Base-by-base conservation (phyloP, 2,113 vertebrate species). In the Solea senegalensis region DNA sequence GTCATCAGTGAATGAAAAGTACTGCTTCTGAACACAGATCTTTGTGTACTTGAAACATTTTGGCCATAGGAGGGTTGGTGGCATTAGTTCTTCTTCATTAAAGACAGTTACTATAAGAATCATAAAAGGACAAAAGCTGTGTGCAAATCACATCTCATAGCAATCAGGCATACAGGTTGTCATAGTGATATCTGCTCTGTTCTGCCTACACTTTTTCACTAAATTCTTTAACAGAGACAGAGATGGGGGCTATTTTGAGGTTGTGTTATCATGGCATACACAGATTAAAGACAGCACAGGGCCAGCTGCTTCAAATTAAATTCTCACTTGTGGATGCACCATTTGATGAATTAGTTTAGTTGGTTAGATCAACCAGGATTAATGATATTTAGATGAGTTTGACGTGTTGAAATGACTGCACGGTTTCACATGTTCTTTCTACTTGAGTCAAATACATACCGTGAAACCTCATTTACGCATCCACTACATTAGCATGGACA, bases 151-250 rank as follows among this genome's bases (percentile, higher is more conserved):
- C 71, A 83, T 86, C 70, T 86, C 63, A 65, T 61, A 64, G 78
- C 81, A 88, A 78, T 78, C 86, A 87, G 74, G 80, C 74, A 7
- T 82, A 78, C 76, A 82, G 77, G 89, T 93, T 93, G 91, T 91
- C 90, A 93, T 92, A 91, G 92, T 51, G 74, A 93, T 86, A 83
- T 86, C 78, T 80, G 74, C 74, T 90, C 86, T 74, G 65, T 75
- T 87, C 79, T 77, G 80, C 74, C 82, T 61, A 89, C 84, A 86
- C 81, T 66, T 86, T 81, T 82, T 85, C 77, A 69, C 69, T 88
- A 89, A 89, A 86, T 91, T 88, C 51, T 34, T 65, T 71, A 79
- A 86, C 79, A 82, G 72, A 72, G 65, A 65, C 72, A 71, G 9
- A 34, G 66, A 55, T 73, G 58, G 46, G 58, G 62, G 64, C 80